A percentile compares a stretch with the other conserved stretches of the same genome.
phyloP scores from a whole-genome alignment of 2,888 invertebrate species.

The Notodonta ziczac region DNA sequence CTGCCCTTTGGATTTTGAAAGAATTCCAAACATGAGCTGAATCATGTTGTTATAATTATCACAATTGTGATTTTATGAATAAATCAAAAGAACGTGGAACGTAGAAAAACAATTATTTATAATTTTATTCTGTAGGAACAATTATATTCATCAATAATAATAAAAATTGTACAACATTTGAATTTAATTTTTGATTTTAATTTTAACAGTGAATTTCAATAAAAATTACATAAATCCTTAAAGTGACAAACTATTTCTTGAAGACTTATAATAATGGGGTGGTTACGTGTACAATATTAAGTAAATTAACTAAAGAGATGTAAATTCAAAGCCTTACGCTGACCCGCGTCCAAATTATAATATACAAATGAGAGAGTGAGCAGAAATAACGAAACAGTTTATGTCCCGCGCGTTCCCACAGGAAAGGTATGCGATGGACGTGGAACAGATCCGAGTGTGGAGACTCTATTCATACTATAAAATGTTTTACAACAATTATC shows the following conservation, averaged over 20 bases:
- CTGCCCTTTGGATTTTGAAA: slow-evolving; percentile 61
- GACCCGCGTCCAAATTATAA: slow-evolving; percentile 77
- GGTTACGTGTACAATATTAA: not conserved
- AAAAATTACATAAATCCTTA: too few relatives aligned
- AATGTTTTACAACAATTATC: not conserved
- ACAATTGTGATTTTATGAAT: slow-evolving; percentile 48
- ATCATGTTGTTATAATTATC: slow-evolving; percentile 72
- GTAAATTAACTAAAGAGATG: slow-evolving; percentile 22
- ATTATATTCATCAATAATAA: too few relatives aligned
- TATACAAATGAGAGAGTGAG: slow-evolving; percentile 82
- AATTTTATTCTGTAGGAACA: too few relatives aligned
- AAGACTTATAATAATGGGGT: too few relatives aligned
- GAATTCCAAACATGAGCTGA: slow-evolving; percentile 73
- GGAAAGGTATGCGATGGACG: slow-evolving; percentile 77
- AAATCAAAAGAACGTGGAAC: slow-evolving; percentile 31
- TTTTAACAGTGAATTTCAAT: too few relatives aligned
- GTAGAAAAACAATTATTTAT: not conserved
- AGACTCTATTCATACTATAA: slow-evolving; percentile 36
- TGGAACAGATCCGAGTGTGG: slow-evolving; percentile 46
- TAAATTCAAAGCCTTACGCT: slow-evolving; percentile 62
- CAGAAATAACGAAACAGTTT: slow-evolving; percentile 84
- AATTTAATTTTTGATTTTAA: too few relatives aligned
- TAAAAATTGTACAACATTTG: too few relatives aligned
- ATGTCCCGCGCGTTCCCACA: slow-evolving; percentile 82
- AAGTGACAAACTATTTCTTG: too few relatives aligned